Conservation (phyloP, 92 coral and sea anemone species). For the Paramuricea clavata region DNA sequence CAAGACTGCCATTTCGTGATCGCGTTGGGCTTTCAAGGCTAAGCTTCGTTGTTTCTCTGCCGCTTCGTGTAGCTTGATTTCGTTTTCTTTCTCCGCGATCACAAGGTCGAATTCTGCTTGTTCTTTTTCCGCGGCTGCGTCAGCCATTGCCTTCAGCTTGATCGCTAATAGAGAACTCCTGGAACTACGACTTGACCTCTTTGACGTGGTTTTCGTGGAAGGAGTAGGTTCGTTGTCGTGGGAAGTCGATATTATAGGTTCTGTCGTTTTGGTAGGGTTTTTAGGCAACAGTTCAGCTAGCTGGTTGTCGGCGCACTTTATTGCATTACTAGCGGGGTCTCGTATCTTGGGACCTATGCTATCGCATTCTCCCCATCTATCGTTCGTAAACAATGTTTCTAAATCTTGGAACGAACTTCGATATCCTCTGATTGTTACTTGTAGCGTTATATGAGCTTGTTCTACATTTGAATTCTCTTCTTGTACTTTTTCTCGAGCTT, state of each 20-base stretch:
- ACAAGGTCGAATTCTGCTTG: background rate
- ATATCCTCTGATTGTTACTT: background rate
- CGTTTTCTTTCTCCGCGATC: slow-evolving; percentile 1
- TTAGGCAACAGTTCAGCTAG: background rate
- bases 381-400: background rate
- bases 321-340: background rate
- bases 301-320: background rate
- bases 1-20: slow-evolving; percentile 9
- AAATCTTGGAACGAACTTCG: background rate
- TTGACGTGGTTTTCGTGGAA: background rate
- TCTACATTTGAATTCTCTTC: background rate
- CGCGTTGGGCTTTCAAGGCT: background rate
- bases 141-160: background rate
- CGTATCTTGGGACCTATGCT: background rate
- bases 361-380: background rate
- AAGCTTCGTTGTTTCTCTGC: background rate
- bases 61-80: background rate
- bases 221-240: no score
- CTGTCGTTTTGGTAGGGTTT: background rate
- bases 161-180: background rate
- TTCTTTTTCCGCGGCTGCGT: background rate
- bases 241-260: background rate
- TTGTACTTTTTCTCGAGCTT: no score
- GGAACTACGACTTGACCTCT: background rate
- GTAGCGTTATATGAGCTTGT: background rate